Conservation (phyloP, 2,113 vertebrate species). For the Pollimyrus isidori region DNA sequence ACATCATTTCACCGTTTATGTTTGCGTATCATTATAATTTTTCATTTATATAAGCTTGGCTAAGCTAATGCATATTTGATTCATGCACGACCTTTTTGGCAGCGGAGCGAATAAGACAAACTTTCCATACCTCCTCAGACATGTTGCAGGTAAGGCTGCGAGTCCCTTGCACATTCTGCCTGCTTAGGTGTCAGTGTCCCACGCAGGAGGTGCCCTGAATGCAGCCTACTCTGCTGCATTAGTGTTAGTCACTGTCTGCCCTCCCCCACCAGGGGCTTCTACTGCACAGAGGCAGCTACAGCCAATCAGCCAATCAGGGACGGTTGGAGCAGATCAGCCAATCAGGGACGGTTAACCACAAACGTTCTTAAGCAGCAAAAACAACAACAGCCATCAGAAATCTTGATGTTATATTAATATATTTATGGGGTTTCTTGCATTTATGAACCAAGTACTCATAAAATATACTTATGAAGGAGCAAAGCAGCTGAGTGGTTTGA, state of each 20-base stretch:
- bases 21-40: not conserved
- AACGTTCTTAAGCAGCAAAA: not conserved
- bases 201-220: constrained; percentile 19
- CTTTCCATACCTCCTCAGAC: constrained; percentile 79
- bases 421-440: not conserved
- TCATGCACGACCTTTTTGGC: not conserved
- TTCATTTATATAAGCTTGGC: not conserved
- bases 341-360: not conserved
- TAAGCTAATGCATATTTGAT: not conserved
- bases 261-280: not conserved
- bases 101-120: not conserved
- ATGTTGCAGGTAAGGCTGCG: constrained; percentile 79
- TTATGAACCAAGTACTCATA: not conserved
- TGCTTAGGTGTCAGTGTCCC: constrained; percentile 27
- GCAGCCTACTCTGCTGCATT: not conserved
- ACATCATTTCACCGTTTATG: not conserved
- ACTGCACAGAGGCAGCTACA: not conserved
- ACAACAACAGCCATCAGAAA: not conserved
- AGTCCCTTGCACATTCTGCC: constrained; percentile 86
- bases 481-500: not conserved
- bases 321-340: not conserved
- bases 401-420: not conserved
- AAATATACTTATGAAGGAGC: not conserved
- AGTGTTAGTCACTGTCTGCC: not conserved
- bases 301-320: not conserved